Evolutionary conservation across 2,113 vertebrate species (phyloP), one percentile per base, ranked within the genome.

Genomic region (Lichenostomus cassidix): DNA sequence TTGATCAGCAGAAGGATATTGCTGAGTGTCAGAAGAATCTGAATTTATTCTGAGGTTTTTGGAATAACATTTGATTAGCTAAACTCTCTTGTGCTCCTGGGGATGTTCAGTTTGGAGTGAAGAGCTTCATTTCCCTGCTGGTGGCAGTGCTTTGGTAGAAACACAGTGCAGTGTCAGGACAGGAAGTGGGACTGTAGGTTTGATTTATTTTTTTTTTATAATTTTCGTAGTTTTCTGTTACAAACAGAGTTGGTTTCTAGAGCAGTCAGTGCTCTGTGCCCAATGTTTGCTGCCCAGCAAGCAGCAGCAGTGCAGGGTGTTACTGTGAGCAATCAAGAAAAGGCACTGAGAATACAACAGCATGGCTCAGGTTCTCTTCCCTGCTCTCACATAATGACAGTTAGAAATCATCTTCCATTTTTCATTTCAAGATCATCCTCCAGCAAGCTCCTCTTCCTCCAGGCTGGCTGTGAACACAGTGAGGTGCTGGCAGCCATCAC

Each of bases 341-440:
- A 79, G 29, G 31, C 24, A 10, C 2, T 20, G 15, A 0, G 2
- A 29, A 15, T 27, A 1, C 1, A 25, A 17, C 8, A 62, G 27
- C 6, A 2, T 2, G 68, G 74, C 59, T 33, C 12, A 33, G 35
- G 13, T 22, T 21, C 39, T 69, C 25, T 25, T 60, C 44, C 58
- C 39, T 41, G 18, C 62, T 79, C 56, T 74, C 33, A 10, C 17
- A 46, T 50, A 25, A 9, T 16, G 21, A 10, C 33, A n/a, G 0
- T 39, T 21, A n/a, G 50, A 58, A 69, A 22, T 22, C 27, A 16
- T 10, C 10, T 75, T 47, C 41, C 24, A 16, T 35, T 46, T 91
- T 70, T 35, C 13, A 18, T 50, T 82, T 55, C 13, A 17, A 37
- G 15, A 53, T 19, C 25, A 39, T 8, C 31, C 47, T 21, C 2